These are phyloP conservation scores for Thecophora atra DNA, from an alignment of 2,888 invertebrate genomes.

Conservation along the genomic window DNA sequence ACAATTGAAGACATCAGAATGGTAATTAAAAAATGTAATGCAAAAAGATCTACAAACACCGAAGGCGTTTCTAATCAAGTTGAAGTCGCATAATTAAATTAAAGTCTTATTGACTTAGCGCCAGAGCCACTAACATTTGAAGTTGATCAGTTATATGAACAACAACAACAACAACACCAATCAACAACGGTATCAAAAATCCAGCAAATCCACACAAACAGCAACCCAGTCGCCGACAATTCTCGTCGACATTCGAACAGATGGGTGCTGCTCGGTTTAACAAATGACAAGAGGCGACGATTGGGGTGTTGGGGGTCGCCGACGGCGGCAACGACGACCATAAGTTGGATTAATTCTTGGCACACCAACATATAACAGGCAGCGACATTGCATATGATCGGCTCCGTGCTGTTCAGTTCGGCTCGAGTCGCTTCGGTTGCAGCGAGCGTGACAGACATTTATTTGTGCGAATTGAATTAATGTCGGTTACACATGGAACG, in stretches of 20 bases:
- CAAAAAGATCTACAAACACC: conserved; percentile 38
- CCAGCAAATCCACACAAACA: neutral
- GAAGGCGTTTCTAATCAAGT: conserved; percentile 56
- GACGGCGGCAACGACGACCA: neutral
- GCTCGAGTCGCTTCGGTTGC: conserved; percentile 2
- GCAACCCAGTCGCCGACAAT: neutral
- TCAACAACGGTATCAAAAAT: neutral
- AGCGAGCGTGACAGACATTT: conserved; percentile 47
- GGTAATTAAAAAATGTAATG: conserved; percentile 19
- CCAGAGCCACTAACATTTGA: conserved; percentile 21
- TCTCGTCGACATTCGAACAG: neutral
- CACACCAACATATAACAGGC: conserved; percentile 26
- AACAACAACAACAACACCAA: neutral
- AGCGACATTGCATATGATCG: conserved; percentile 5
- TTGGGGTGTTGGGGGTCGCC: neutral
- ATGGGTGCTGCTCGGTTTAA: neutral
- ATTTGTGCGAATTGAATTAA: conserved; percentile 48
- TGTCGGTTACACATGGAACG: conserved; percentile 48
- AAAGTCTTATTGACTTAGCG: conserved; percentile 55
- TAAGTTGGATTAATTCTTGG: conserved; percentile 42
- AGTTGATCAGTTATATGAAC: neutral
- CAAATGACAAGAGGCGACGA: neutral
- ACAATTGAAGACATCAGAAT: conserved; percentile 3
- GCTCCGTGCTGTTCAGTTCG: neutral
- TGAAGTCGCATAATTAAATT: conserved; percentile 61